These are phyloP conservation scores for Tyto alba DNA, from an alignment of 2,113 vertebrate species.

Conservation along the genomic window DNA sequence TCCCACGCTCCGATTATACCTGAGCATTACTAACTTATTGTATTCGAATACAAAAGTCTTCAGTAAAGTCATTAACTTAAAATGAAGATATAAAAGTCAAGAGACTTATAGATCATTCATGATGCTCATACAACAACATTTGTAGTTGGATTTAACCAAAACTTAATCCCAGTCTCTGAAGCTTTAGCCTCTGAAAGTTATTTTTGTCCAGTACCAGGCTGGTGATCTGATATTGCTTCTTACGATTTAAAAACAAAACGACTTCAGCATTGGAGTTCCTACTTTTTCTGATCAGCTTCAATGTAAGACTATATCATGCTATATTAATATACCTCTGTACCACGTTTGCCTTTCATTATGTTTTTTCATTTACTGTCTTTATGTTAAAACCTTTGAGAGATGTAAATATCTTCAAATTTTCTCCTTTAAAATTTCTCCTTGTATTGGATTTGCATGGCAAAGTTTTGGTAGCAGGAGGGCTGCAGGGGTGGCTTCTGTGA, in stretches of 20 bases:
- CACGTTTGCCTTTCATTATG: background rate
- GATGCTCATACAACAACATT: rapidly evolving
- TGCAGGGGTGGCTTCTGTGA: background rate
- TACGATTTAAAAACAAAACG: background rate
- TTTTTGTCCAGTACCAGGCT: background rate
- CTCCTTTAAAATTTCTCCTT: background rate
- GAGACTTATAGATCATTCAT: background rate
- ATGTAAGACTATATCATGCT: background rate
- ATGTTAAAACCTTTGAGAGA: background rate
- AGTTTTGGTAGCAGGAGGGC: background rate
- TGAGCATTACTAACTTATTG: background rate
- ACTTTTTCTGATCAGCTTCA: background rate
- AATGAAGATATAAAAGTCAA: background rate
- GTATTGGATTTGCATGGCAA: background rate
- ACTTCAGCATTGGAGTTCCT: background rate
- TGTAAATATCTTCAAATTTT: background rate
- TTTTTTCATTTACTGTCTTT: background rate
- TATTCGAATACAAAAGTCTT: background rate
- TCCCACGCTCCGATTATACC: background rate
- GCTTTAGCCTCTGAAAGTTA: background rate
- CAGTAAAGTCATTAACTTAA: background rate
- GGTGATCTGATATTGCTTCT: background rate
- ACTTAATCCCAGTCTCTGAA: background rate
- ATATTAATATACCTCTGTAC: background rate
- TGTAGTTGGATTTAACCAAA: background rate